These are phyloP conservation scores for Parazoanthus darwini DNA, from an alignment of 92 coral and sea anemone species.

Conservation along the genomic window DNA sequence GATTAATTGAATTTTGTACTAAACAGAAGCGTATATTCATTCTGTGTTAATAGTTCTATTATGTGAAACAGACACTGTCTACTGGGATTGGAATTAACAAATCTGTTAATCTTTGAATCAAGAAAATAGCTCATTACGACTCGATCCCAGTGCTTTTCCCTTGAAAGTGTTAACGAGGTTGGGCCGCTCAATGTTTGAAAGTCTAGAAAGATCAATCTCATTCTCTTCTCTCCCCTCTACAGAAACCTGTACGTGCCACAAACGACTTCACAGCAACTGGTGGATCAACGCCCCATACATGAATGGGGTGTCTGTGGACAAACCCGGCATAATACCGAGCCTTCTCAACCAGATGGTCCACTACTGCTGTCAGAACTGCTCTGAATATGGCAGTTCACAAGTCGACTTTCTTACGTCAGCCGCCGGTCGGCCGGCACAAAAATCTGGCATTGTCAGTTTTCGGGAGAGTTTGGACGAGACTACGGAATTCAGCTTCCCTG, in stretches of 20 bases:
- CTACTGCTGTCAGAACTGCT: slow-evolving; percentile 56
- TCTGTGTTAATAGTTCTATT: no score
- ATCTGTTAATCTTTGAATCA: no score
- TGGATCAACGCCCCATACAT: slow-evolving; percentile 60
- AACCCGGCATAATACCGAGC: slow-evolving; percentile 45
- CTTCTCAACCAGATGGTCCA: slow-evolving; percentile 42
- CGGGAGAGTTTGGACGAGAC: slow-evolving; percentile 34
- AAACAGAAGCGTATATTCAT: no score
- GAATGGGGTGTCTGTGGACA: slow-evolving; percentile 7
- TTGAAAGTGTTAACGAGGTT: no score
- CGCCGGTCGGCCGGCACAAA: slow-evolving; percentile 13
- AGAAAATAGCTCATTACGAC: no score
- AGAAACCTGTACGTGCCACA: slow-evolving; percentile 59
- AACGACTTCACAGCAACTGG: slow-evolving; percentile 51
- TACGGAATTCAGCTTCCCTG: slow-evolving; percentile 52
- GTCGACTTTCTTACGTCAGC: slow-evolving; percentile 23
- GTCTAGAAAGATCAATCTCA: background rate
- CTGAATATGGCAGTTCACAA: slow-evolving; percentile 36
- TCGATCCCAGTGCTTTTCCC: no score
- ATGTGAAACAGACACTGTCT: no score
- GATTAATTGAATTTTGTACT: no score
- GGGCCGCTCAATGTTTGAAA: no score
- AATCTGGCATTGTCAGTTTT: slow-evolving; percentile 48
- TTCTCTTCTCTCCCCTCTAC: background rate
- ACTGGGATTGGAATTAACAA: no score